Base-by-base conservation (phyloP, 64 coral and sea anemone species). In the Orbicella faveolata region DNA sequence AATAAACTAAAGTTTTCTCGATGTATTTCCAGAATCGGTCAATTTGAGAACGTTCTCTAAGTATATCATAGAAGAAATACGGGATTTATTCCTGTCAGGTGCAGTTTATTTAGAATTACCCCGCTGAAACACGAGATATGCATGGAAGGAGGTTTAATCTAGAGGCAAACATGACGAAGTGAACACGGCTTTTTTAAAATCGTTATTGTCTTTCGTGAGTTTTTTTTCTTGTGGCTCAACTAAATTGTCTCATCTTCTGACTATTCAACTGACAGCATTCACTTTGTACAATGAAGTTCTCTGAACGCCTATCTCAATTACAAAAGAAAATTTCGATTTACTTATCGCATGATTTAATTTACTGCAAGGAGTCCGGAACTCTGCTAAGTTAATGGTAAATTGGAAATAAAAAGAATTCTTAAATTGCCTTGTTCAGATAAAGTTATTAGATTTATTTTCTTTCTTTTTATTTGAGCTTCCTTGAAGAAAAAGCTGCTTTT, bases 381-480 rank as follows among this genome's bases (percentile, higher is more conserved):
- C 35, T 34, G 64, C 62, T 19, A 84, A 23, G 64, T 70, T 69
- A 84, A 84, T 84, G 81, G 81, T 70, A 51, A 84, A 84, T 51
- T 84, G 63, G 18, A 23, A n/a, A 48, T 20, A 23, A 76, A 39
- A 76, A 41, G 17, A 36, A 20, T 76, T 20, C 75, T 39, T 70
- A 84, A 84, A 70, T 51, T 69, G 81, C 63, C 81, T 51, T 48
- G 63, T 66, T 70, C 36, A 69, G 81, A 84, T 84, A 69, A 84
- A 69, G 63, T 51, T 84, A n/a, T n/a, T n/a, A n/a, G n/a, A n/a
- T n/a, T n/a, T n/a, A n/a, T n/a, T n/a, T n/a, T n/a, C n/a, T n/a
- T n/a, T n/a, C n/a, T n/a, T n/a, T n/a, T n/a, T n/a, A n/a, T n/a
- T n/a, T n/a, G n/a, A n/a, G n/a, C n/a, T 62, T 69, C 36, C 41